Percentiles rank a stretch among this genome's conserved stretches.
These are phyloP conservation scores for Metellina segmentata DNA, from an alignment of 2,888 invertebrate species.

Conservation along the genomic window DNA sequence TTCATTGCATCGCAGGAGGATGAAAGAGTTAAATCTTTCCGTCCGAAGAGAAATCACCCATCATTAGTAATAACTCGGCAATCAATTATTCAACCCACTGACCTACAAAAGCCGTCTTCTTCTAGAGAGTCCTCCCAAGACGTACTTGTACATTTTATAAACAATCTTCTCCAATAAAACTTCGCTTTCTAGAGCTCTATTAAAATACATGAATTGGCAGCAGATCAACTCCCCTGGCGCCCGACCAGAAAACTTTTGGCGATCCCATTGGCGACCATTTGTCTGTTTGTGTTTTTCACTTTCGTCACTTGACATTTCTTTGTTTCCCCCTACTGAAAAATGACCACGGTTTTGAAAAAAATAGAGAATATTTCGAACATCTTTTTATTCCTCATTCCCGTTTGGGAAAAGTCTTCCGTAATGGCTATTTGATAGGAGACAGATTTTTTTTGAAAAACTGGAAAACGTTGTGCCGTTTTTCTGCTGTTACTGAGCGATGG, in stretches of 20 bases:
- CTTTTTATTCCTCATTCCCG: not conserved
- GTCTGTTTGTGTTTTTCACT: not conserved
- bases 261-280: slow-evolving; percentile 16
- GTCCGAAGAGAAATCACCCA: not conserved
- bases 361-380: not conserved
- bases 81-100: slow-evolving; percentile 44
- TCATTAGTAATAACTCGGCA: slow-evolving; percentile 19
- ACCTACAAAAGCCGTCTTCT: slow-evolving; percentile 22
- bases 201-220: slow-evolving; percentile 44
- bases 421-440: slow-evolving; percentile 47
- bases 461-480: slow-evolving; percentile 1
- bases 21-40: too few species aligned
- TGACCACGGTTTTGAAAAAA: slow-evolving; percentile 40
- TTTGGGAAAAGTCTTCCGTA: slow-evolving; percentile 33
- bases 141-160: slow-evolving; percentile 3
- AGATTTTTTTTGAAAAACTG: slow-evolving; percentile 1
- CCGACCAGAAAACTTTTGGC: slow-evolving; percentile 44
- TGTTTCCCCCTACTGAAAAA: slow-evolving; percentile 41
- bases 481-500: not conserved
- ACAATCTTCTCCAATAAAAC: slow-evolving; percentile 30
- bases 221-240: slow-evolving; percentile 48
- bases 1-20: not conserved
- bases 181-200: not conserved
- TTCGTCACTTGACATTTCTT: slow-evolving; percentile 23
- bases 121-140: not conserved